phyloP scores from a whole-genome alignment of 1,140 invertebrate genomes.

The Dermatophagoides farinae region DNA sequence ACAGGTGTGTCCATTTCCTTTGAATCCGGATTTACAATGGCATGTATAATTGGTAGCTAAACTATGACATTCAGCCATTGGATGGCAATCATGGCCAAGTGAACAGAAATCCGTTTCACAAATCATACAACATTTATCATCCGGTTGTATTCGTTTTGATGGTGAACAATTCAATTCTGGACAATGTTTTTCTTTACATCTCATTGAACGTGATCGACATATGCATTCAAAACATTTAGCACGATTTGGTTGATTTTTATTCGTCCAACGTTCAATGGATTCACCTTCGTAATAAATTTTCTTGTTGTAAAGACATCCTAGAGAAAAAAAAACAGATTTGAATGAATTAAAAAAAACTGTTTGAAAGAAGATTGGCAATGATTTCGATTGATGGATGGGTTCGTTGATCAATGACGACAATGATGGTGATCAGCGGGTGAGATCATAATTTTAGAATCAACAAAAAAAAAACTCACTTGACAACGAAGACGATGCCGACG shows the following conservation, averaged over 20 bases:
- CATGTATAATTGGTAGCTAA: slow-evolving; percentile 60
- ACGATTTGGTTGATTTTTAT: slow-evolving; percentile 57
- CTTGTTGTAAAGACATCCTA: neutral
- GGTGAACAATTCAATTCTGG: slow-evolving; percentile 54
- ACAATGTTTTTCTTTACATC: slow-evolving; percentile 48
- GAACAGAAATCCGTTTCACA: slow-evolving; percentile 75
- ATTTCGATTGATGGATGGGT: no score
- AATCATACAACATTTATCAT: slow-evolving; percentile 70
- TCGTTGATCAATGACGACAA: no score
- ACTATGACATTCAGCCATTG: slow-evolving; percentile 61
- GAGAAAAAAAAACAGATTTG: neutral
- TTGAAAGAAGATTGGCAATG: neutral
- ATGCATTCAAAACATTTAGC: no score
- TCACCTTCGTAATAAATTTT: neutral
- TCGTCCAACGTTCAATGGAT: slow-evolving; percentile 42
- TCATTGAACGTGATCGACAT: slow-evolving; percentile 24
- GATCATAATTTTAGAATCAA: no score
- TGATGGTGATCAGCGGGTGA: no score
- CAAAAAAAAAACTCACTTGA: no score
- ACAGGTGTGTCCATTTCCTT: slow-evolving; percentile 53
- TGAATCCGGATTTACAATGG: slow-evolving; percentile 57
- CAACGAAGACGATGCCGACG: no score
- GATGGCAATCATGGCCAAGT: slow-evolving; percentile 54
- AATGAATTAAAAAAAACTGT: slow-evolving; percentile 1
- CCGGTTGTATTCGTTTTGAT: slow-evolving; percentile 50